Evolutionary conservation across 2,888 invertebrate genomes (phyloP).

Genomic region (Pollenia amentaria): DNA sequence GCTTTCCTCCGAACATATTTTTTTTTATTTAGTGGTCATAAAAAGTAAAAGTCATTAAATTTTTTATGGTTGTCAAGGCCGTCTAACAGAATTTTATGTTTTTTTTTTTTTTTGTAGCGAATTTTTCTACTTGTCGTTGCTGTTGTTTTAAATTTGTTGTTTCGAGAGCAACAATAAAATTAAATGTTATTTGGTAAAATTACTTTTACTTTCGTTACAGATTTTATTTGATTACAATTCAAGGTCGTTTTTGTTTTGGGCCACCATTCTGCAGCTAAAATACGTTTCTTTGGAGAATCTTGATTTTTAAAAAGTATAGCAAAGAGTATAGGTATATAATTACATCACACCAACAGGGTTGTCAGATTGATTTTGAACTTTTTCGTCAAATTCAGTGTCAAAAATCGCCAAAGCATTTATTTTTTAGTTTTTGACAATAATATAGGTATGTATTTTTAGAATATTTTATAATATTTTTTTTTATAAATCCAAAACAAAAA

Average conservation of each 20-base stretch:
- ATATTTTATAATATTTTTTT: too few species aligned
- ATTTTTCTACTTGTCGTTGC: constrained; percentile 31
- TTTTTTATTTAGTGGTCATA: constrained; percentile 75
- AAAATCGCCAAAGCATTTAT: too few species aligned
- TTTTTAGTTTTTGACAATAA: too few species aligned
- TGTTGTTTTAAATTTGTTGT: constrained; percentile 1
- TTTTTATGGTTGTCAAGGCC: constrained; percentile 84
- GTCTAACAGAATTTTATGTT: constrained; percentile 81
- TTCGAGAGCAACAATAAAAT: constrained; percentile 36
- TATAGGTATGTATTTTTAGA: too few species aligned
- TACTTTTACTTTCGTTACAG: constrained; percentile 66
- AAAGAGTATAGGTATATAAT: too few species aligned
- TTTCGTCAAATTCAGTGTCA: too few species aligned
- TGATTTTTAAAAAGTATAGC: too few species aligned
- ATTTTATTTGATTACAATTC: constrained; percentile 48
- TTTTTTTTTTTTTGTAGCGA: constrained; percentile 68
- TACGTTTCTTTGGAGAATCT: too few species aligned
- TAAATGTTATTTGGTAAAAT: constrained; percentile 40
- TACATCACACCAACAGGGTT: too few species aligned
- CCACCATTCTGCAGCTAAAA: neutral
- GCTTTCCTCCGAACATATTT: constrained; percentile 44
- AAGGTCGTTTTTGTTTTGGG: constrained; percentile 36
- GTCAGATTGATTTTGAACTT: too few species aligned
- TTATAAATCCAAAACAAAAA: too few species aligned
- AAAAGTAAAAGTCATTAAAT: constrained; percentile 84